These are phyloP conservation scores for Mesoligia furuncula DNA, from an alignment of 2,888 invertebrate species.

Conservation along the genomic window DNA sequence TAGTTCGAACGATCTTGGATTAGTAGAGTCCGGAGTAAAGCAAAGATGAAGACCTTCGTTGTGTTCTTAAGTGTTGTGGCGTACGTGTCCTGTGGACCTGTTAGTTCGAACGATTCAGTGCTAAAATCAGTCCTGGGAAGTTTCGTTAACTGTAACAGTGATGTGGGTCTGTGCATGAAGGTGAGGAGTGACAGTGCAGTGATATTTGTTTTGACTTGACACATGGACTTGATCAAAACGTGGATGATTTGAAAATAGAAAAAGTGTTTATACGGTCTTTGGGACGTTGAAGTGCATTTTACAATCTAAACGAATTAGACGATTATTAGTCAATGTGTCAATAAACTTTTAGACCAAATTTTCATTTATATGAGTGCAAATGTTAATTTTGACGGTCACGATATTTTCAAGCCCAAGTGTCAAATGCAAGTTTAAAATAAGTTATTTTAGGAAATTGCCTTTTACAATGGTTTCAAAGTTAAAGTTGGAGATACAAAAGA, in stretches of 20 bases:
- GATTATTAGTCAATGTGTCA: constrained; percentile 6
- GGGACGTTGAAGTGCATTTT: constrained; percentile 17
- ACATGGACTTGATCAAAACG: constrained; percentile 28
- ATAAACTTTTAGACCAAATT: background rate
- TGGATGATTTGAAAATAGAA: constrained; percentile 6
- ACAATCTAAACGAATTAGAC: background rate
- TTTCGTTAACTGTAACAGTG: constrained; percentile 86
- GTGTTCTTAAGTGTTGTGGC: constrained; percentile 80
- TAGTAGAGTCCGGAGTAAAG: constrained; percentile 65
- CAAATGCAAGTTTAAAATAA: constrained; percentile 34
- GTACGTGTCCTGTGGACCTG: constrained; percentile 77
- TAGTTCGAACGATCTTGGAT: constrained; percentile 83
- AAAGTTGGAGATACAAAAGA: constrained; percentile 21
- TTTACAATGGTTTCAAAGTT: constrained; percentile 6
- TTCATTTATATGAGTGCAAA: background rate
- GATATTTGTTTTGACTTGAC: constrained; percentile 40
- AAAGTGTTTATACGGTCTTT: constrained; percentile 9
- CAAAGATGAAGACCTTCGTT: constrained; percentile 83
- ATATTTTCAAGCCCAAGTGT: constrained; percentile 32
- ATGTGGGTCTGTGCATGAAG: constrained; percentile 85
- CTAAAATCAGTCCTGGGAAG: constrained; percentile 77
- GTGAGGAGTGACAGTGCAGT: constrained; percentile 75
- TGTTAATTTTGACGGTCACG: background rate
- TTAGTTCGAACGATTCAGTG: constrained; percentile 82
- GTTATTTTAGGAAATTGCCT: background rate